Base-by-base conservation (phyloP, 2,888 invertebrate species). In the Cephus rjabovi region DNA sequence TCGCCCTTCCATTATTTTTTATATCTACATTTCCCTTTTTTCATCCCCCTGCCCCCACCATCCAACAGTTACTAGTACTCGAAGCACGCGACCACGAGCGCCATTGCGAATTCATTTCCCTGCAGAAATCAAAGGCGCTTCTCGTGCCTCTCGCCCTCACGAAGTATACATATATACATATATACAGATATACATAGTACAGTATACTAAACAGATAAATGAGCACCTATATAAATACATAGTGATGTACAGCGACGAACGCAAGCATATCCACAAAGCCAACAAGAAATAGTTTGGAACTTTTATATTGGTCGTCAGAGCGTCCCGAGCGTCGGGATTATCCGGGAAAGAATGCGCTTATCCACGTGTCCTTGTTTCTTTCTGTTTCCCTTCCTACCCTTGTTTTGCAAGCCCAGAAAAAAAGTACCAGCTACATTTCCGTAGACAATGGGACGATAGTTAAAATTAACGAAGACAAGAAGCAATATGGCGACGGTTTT, bases 1-100 rank as follows among this genome's bases (percentile, higher is more conserved):
- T 56, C 56, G 23, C 23, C 56, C 56, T 56, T 56, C 56, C 23
- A 56, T 56, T 56, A 56, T 56, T 56, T 56, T 56, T 56, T 56
- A 56, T 56, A 56, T 23, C 56, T 9, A 56, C 56, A 56, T 56
- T 56, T 56, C 56, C 23, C 23, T 56, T 56, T 40, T 15, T 23
- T 40, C 40, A 15, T 6, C 0, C 40, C 23, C 23, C 56, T 56
- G 2, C 23, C 23, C 56, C 56, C 9, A 2, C 23, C 23, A 15
- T 1, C 23, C 23, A 2, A 9, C 56, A 2, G 56, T 56, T 34
- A 70, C 34, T 70, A 34, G 30, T 70, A 76, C 70, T 69, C 76
- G 15, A 76, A 76, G 69, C 76, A 31, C 35, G 31, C n/a, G n/a
- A 37, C 70, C 70, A 31, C 70, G 76, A 70, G 76, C 73, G 34